phyloP scores from a whole-genome alignment of 2,888 invertebrate species.

The Automeris io region DNA sequence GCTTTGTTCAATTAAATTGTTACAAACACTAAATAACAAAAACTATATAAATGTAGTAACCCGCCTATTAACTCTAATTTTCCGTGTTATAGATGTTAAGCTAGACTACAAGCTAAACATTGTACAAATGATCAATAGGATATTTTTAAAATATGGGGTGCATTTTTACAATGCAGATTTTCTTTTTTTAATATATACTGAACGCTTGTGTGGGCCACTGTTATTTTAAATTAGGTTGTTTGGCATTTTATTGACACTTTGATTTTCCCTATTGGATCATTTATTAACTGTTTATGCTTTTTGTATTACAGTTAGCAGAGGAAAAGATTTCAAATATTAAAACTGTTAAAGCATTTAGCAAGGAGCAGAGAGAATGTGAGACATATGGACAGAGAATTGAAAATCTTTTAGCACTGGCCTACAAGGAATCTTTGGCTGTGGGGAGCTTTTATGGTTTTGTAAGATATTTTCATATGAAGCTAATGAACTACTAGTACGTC shows the following conservation, averaged over 20 bases:
- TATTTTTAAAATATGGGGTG: no score
- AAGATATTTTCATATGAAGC: conserved; percentile 20
- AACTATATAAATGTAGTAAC: no score
- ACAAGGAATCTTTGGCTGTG: conserved; percentile 90
- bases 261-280: neutral
- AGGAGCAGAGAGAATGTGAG: conserved; percentile 86
- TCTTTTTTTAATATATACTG: neutral
- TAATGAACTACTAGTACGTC: no score
- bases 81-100: no score
- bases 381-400: conserved; percentile 82
- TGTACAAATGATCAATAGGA: no score
- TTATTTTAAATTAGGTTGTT: no score
- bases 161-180: no score
- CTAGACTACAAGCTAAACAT: no score
- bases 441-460: conserved; percentile 95
- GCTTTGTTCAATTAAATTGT: no score
- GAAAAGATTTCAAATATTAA: conserved; percentile 94
- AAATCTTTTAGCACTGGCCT: conserved; percentile 85
- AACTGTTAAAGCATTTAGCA: conserved; percentile 95
- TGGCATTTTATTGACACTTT: no score
- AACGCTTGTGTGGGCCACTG: neutral
- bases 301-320: conserved; percentile 83
- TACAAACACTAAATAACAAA: no score
- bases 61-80: no score
- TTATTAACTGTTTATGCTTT: neutral